phyloP scores from a whole-genome alignment of 2,113 vertebrate genomes.

The Ptychochromis oligacanthus region DNA sequence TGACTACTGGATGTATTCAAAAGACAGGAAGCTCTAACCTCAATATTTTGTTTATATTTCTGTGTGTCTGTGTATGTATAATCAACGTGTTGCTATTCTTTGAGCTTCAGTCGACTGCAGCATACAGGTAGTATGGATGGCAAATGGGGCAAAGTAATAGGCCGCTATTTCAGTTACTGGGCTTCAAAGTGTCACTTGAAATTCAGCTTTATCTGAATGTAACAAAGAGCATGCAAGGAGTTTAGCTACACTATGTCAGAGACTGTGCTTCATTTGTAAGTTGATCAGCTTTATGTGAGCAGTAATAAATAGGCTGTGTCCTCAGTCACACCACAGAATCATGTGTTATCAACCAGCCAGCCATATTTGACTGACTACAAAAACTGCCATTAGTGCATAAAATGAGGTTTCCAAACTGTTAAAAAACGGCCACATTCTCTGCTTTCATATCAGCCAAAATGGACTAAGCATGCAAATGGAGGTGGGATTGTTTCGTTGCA shows the following conservation, averaged over 20 bases:
- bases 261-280: background rate
- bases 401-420: background rate
- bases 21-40: constrained; percentile 8
- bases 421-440: background rate
- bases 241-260: background rate
- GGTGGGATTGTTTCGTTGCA: too few species aligned
- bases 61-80: background rate
- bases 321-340: background rate
- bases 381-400: background rate
- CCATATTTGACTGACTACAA: background rate
- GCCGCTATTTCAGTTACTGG: background rate
- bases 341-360: background rate
- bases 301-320: background rate
- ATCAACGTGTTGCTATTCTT: background rate
- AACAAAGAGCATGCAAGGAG: background rate
- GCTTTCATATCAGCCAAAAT: background rate
- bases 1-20: constrained; percentile 2
- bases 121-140: background rate
- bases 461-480: too few species aligned
- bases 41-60: constrained; percentile 20
- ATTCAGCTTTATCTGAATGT: background rate
- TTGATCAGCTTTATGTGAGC: background rate
- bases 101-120: background rate
- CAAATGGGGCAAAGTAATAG: background rate
- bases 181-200: background rate